Evolutionary conservation across 1,140 invertebrate genomes (phyloP).

Genomic region (Sarcophaga bullata): DNA sequence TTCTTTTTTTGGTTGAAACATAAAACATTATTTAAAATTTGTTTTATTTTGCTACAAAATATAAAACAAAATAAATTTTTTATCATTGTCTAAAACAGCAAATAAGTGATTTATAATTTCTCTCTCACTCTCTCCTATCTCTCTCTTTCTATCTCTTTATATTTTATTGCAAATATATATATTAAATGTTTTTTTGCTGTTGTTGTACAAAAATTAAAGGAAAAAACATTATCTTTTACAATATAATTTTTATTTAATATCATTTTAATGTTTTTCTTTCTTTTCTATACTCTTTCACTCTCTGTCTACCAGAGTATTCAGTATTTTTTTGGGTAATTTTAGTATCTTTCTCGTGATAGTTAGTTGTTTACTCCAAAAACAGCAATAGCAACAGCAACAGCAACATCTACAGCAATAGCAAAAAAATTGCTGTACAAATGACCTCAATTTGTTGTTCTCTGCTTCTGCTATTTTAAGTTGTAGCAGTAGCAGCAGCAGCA

Average conservation of each 20-base stretch:
- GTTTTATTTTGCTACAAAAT: too few relatives aligned
- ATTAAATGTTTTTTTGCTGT: too few relatives aligned
- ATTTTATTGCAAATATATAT: slow-evolving; percentile 5
- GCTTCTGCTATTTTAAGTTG: not conserved
- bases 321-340: too few relatives aligned
- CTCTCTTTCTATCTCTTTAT: not conserved
- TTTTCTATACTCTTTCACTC: not conserved
- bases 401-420: not conserved
- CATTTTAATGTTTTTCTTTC: slow-evolving; percentile 16
- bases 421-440: not conserved
- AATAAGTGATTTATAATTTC: slow-evolving; percentile 30
- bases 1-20: not conserved
- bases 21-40: too few relatives aligned
- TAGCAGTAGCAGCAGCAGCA: not conserved
- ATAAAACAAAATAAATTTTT: not conserved
- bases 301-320: not conserved
- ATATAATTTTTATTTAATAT: slow-evolving; percentile 25
- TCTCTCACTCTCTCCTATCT: not conserved
- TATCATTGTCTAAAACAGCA: slow-evolving; percentile 22
- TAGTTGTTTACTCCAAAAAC: too few relatives aligned
- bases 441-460: slow-evolving; percentile 2
- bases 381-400: too few relatives aligned
- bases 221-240: slow-evolving; percentile 17
- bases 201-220: too few relatives aligned
- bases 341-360: too few relatives aligned